Evolutionary conservation across 1,140 invertebrate genomes (phyloP).

Genomic region (Zeugodacus cucurbitae): DNA sequence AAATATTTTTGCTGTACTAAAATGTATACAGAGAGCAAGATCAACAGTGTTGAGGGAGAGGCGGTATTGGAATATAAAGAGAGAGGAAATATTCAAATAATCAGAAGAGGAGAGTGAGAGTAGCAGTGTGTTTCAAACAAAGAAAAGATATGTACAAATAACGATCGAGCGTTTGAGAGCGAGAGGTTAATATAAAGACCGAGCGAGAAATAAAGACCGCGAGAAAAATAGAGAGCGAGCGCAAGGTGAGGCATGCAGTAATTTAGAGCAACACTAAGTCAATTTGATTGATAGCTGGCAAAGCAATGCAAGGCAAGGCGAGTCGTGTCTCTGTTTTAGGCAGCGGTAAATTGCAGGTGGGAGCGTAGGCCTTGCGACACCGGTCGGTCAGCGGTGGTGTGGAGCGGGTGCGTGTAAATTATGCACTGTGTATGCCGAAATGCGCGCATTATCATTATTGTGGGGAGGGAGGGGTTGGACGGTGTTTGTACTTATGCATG

Average conservation of each 20-base stretch:
- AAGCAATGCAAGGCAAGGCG: background rate
- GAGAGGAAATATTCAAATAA: too few species aligned
- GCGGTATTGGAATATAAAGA: too few species aligned
- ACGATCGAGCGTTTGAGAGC: background rate
- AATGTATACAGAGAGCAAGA: constrained; percentile 1
- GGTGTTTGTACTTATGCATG: background rate
- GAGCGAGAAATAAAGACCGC: background rate
- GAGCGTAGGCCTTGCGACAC: background rate
- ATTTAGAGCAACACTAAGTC: constrained; percentile 28
- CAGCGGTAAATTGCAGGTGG: background rate
- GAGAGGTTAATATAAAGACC: background rate
- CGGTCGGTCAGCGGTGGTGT: background rate
- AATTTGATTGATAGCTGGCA: constrained; percentile 23
- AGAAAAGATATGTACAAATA: background rate
- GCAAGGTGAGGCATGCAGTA: background rate
- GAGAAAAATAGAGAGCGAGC: background rate
- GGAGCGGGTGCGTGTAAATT: background rate
- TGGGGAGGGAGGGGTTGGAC: background rate
- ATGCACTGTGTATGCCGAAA: background rate
- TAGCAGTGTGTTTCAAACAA: too few species aligned
- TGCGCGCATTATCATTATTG: background rate
- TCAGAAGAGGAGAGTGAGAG: too few species aligned
- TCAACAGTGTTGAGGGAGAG: background rate
- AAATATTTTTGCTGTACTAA: background rate
- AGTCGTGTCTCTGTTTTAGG: background rate